phyloP scores from a whole-genome alignment of 2,797 vertebrate species.

The Echeneis naucrates region DNA sequence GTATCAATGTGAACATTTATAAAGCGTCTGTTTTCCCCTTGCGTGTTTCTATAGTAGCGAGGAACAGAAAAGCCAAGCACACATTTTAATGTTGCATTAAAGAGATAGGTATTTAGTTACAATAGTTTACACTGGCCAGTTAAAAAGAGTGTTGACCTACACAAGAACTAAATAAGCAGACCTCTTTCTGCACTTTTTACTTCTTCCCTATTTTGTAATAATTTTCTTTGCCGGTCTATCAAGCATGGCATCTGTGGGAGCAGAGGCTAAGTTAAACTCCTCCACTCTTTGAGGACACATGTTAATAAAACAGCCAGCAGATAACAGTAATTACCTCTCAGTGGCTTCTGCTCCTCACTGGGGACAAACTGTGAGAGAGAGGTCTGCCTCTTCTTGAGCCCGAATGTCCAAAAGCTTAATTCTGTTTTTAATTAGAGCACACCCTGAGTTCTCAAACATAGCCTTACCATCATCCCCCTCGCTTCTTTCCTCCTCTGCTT shows the following conservation, averaged over 20 bases:
- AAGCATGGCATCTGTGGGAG: constrained; percentile 73
- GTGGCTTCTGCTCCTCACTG: constrained; percentile 72
- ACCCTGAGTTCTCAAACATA: constrained; percentile 73
- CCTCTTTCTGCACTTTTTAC: constrained; percentile 29
- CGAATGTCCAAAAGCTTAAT: constrained; percentile 79
- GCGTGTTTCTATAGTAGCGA: too few species aligned
- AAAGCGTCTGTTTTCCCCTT: too few species aligned
- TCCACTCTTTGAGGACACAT: constrained; percentile 84
- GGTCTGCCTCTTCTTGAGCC: constrained; percentile 72
- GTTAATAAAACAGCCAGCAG: constrained; percentile 85
- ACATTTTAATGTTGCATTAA: too few species aligned
- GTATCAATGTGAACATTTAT: too few species aligned
- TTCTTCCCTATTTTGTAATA: constrained; percentile 67
- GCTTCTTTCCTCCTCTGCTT: constrained; percentile 23
- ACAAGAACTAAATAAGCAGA: neutral
- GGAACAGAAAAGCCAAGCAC: too few species aligned
- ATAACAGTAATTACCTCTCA: constrained; percentile 88
- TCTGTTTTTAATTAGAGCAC: constrained; percentile 84
- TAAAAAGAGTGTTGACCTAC: constrained; percentile 40
- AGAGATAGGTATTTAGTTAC: too few species aligned
- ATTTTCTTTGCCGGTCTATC: constrained; percentile 76
- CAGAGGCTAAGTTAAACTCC: constrained; percentile 75
- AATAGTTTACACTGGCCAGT: neutral
- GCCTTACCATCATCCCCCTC: constrained; percentile 40
- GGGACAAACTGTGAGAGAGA: constrained; percentile 62